Evolutionary conservation across 2,113 vertebrate genomes (phyloP).

Genomic region (Dinomys branickii): DNA sequence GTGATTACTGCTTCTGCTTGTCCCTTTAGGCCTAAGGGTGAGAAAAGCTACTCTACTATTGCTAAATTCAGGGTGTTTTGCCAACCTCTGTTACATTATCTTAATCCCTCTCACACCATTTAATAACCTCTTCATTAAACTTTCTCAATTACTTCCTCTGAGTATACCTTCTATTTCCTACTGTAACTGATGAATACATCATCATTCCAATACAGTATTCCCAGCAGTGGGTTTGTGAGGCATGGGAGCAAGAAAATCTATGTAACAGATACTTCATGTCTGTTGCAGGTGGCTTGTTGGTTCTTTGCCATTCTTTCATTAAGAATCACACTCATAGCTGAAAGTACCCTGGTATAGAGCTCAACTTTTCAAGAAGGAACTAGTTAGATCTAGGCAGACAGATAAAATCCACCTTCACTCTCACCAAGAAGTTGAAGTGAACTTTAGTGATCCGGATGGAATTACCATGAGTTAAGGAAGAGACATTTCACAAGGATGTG

Average conservation of each 20-base stretch:
- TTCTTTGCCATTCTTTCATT: not conserved
- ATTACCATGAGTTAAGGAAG: not conserved
- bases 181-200: not conserved
- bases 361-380: not conserved
- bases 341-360: not conserved
- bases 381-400: not conserved
- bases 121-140: constrained; percentile 27
- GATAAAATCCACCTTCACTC: not conserved
- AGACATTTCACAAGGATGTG: not conserved
- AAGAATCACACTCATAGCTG: not conserved
- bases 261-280: not conserved
- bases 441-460: not conserved
- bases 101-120: not conserved
- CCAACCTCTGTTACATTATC: not conserved
- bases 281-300: not conserved
- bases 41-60: not conserved
- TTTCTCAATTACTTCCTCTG: not conserved
- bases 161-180: not conserved
- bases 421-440: constrained; percentile 7
- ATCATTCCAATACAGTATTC: not conserved
- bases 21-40: not conserved
- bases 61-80: not conserved
- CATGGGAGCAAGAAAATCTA: not conserved
- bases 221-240: constrained; percentile 5
- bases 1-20: not conserved